Evolutionary conservation across 2,797 vertebrate genomes (phyloP), one percentile per base, ranked within the genome.

Genomic region (Hipposideros larvatus): DNA sequence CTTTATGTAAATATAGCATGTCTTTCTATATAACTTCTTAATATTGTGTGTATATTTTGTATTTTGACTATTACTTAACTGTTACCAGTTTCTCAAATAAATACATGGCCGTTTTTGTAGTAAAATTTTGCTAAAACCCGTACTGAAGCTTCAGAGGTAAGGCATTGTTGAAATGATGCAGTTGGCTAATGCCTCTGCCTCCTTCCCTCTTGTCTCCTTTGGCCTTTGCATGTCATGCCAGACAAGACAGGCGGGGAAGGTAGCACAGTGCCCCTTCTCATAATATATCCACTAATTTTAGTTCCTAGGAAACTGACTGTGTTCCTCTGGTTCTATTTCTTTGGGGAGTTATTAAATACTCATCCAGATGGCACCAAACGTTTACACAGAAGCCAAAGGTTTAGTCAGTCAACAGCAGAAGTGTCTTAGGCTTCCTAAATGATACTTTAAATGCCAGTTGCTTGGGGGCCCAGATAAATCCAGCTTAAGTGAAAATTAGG

Each of bases 341-440:
- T 98, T 97, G 70, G 96, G 96, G 96, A 98, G 98, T 98, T 98
- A 98, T 95, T 98, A 98, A 98, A 98, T 98, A 98, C 83, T 97
- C 96, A 97, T 92, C 97, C 98, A 98, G 98, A 98, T 98, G 98
- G 98, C 98, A 98, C 97, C 98, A 98, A 98, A 98, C 98, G 97
- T 98, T 98, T 98, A 98, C 37, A 74, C 96, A 98, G 98, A 98
- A 98, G 98, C 95, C 41, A 90, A 98, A 98, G 96, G 97, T 98
- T 98, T 98, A 98, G 98, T 97, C 95, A 0, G 95, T 97, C 98
- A 96, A 86, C 96, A 98, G 97, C 96, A 98, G 90, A 98, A 97
- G 96, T 98, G 97, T 97, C 92, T 96, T 94, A 73, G 96, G 97
- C 98, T 98, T 98, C 98, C 98, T 98, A 93, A 98, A 98, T 98